Base-by-base conservation (phyloP, 1,140 invertebrate species). In the Metopolophium dirhodum region DNA sequence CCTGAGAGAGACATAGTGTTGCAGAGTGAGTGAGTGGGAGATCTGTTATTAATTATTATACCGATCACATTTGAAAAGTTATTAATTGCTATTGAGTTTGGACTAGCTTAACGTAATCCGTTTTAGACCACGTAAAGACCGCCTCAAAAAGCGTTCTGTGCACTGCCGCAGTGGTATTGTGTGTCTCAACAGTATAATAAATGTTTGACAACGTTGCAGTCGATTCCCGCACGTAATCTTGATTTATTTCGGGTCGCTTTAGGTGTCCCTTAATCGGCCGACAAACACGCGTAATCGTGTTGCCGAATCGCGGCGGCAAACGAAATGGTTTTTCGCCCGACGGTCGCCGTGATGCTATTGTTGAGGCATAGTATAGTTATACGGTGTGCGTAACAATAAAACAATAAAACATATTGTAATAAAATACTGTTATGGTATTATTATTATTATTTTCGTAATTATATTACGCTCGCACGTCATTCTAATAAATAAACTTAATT, bases 71-170 rank as follows among this genome's bases (percentile, higher is more conserved):
- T 89, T 57, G 51, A 26, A 89, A 89, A 54, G 88, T 89, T 89
- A 89, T 89, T 89, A 89, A 89, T 89, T 89, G 87, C 87, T 89
- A 54, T 89, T 37, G 87, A 89, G 49, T 89, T 89, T 37, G 47
- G 35, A 89, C 87, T 35, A n/a, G 87, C 47, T 89, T 54, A 54
- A 51, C 22, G 9, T 89, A 89, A 89, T 89, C 88, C 14, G 51
- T 54, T 23, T 57, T n/a, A 54, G 51, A 37, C 49, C 49, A 89
- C 49, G 9, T 51, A 57, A 54, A 26, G 88, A 41, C 88, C n/a
- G 88, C 45, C 85, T 47, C 45, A 30, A 49, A 18, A 49, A 88
- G 18, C 22, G 8, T 57, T 2, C 22, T 37, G n/a, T 54, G 37
- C 49, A 35, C 88, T 37, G 49, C 20, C 20, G n/a, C 86, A 35